Evolutionary conservation across 2,113 vertebrate species (phyloP), one percentile per base, ranked within the genome.

Genomic region (Cygnus atratus): DNA sequence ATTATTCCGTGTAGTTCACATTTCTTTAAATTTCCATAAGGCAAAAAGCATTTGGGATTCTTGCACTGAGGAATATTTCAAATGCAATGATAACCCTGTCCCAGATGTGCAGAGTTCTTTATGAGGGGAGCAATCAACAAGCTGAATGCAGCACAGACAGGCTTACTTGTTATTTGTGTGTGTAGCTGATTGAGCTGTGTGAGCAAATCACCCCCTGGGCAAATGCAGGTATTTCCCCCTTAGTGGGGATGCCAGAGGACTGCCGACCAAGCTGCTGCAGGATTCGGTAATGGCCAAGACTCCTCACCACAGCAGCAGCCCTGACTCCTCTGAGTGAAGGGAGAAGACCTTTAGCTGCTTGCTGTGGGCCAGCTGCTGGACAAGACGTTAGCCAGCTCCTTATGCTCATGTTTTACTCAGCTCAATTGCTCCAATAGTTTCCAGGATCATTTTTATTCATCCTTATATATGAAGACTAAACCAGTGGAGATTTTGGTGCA

Each of bases 1-100:
- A 90, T 85, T 94, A 68, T 46, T 95, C 66, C 61, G 88, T 46
- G 93, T 55, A 93, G 86, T 84, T 96, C 78, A 62, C 20, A 52
- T 95, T 72, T 94, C 78, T 68, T 89, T 75, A 39, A 11, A 87
- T 91, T 92, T 96, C 86, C 77, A 82, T 82, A 26, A 79, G 66
- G 58, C 84, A 63, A 88, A 90, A 84, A 84, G 33, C 78, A 58
- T 67, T 82, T 18, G 35, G 39, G 70, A 55, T 73, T 65, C 76
- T 88, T 58, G 41, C 54, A 54, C 33, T 78, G 66, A 68, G 48
- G 39, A 68, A 12, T 48, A 59, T 76, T 95, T 95, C 62, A 76
- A 31, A 74, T 31, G 33, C 46, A 52, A 61, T 1, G 20, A 41
- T 48, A 87, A n/a, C 26, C 5, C 57, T 44, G 33, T 83, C 72